Conservation (phyloP, 1,140 invertebrate species). For the Halyomorpha halys region DNA sequence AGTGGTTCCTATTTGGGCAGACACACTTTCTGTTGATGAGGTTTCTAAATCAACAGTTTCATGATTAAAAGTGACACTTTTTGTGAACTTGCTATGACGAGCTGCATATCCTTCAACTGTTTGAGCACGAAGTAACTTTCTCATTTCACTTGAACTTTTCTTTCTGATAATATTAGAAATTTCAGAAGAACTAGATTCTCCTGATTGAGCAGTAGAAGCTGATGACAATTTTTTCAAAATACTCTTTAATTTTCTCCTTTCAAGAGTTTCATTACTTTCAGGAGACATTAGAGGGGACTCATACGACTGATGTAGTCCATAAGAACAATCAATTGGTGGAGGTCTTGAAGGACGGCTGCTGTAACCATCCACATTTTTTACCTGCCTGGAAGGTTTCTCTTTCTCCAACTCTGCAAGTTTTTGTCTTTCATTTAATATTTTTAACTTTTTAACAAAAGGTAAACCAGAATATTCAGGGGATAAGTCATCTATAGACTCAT, state of each 20-base stretch:
- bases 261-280: conserved; percentile 71
- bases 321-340: too few relatives aligned
- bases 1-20: too few relatives aligned
- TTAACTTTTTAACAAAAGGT: conserved; percentile 77
- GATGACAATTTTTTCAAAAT: conserved; percentile 69
- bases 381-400: background rate
- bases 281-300: conserved; percentile 39
- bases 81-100: conserved; percentile 72
- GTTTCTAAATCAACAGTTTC: conserved; percentile 71
- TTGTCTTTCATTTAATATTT: conserved; percentile 77
- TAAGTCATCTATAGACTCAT: conserved; percentile 70
- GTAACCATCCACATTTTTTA: too few relatives aligned
- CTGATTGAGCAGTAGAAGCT: conserved; percentile 17
- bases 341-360: too few relatives aligned
- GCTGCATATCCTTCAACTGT: conserved; percentile 78
- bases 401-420: conserved; percentile 68
- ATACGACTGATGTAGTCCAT: too few relatives aligned
- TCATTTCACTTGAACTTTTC: conserved; percentile 34
- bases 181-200: conserved; percentile 37
- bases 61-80: conserved; percentile 79
- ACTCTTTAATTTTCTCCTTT: conserved; percentile 68
- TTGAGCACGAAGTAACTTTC: conserved; percentile 58
- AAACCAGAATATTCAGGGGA: conserved; percentile 79
- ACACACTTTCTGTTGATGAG: conserved; percentile 20
- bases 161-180: conserved; percentile 36